Conservation (phyloP, 2,113 vertebrate genomes). For the Tringa solitaria region DNA sequence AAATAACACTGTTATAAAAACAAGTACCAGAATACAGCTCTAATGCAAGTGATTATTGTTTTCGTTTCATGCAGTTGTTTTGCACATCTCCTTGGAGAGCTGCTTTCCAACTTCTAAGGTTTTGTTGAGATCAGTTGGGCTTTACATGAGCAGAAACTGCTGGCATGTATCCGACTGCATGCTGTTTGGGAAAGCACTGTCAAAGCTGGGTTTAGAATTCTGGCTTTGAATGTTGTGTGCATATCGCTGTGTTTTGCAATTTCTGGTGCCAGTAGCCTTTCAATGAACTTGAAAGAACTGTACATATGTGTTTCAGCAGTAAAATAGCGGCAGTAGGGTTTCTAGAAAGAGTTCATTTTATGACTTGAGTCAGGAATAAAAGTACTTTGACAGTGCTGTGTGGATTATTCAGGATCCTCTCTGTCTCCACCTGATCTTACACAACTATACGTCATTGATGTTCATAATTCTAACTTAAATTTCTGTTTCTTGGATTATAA, state of each 20-base stretch:
- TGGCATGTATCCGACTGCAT: background rate
- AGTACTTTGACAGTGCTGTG: background rate
- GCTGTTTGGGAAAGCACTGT: background rate
- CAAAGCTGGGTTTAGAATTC: background rate
- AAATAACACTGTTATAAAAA: background rate
- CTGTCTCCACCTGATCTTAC: background rate
- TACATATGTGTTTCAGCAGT: background rate
- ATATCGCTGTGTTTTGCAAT: background rate
- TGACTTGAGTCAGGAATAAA: background rate
- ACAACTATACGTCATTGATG: background rate
- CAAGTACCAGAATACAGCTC: background rate
- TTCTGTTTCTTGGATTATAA: background rate
- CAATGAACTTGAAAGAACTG: background rate
- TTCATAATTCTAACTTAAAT: background rate
- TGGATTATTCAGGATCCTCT: background rate
- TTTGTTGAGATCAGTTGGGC: background rate
- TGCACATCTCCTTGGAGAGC: background rate
- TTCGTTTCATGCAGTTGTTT: background rate
- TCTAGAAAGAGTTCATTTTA: background rate
- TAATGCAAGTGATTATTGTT: background rate
- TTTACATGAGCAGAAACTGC: background rate
- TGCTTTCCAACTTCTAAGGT: background rate
- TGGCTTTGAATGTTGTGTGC: background rate
- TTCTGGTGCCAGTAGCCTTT: background rate
- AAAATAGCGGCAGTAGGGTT: background rate